Base-by-base conservation (phyloP, 2,797 vertebrate genomes). In the Geotria australis region DNA sequence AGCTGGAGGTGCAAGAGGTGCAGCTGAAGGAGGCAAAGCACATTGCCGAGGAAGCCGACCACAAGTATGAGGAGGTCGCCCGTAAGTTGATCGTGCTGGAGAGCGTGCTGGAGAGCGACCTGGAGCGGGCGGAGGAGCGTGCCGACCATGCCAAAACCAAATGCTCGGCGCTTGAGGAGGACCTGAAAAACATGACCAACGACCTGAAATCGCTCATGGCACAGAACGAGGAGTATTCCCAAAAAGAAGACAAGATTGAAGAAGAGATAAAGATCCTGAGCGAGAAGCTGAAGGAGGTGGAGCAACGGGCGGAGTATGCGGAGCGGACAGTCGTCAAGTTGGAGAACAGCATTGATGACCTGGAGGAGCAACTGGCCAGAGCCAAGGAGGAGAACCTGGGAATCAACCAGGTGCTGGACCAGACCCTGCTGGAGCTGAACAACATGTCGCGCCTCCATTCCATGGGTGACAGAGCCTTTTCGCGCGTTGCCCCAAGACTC, bases 131-230 rank as follows among this genome's bases (percentile, higher is more conserved):
- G 49, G 49, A 53, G 53, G 49, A 53, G 12, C 49, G 49, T 7
- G 49, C 49, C 9, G 49, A 53, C 12, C 9, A n/a, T 12, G 12
- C 49, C 15, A 49, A 53, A 9, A 15, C 49, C 79, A 96, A 96
- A 85, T 95, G 83, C 73, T 85, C 80, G 74, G 85, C 94, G 68
- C 80, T 96, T 74, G 88, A 96, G 69, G 88, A 96, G 68, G 89
- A 95, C 68, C 76, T 96, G 81, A 96, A 94, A 86, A 96, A 93
- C 81, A 85, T 96, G 76, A 86, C 89, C 80, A 95, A 93, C 84
- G 94, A 86, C 79, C 70, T 93, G 78, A 96, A 95, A 80, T 96
- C 89, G 60, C 70, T 96, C 78, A 53, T 53, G 49, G 49, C 49
- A 9, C 49, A 53, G 49, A 53, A 53, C 15, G 49, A 53, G 12